These are phyloP conservation scores for Coleophora deauratella DNA, from an alignment of 2,888 invertebrate genomes.

Conservation along the genomic window DNA sequence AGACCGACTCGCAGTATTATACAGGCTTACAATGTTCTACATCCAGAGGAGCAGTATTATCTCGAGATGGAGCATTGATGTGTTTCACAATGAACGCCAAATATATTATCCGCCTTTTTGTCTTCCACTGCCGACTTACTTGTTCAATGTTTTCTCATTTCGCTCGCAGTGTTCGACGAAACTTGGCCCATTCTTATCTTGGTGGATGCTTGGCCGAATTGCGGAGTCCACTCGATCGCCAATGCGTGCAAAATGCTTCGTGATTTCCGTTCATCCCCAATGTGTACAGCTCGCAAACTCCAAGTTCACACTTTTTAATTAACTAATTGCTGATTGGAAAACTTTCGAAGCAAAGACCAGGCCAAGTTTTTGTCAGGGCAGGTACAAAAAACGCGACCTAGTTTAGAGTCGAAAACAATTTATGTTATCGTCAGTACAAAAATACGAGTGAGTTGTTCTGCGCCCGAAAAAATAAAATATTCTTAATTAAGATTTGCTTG, in stretches of 20 bases:
- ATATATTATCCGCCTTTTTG: slow-evolving; percentile 49
- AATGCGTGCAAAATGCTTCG: slow-evolving; percentile 66
- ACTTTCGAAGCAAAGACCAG: slow-evolving; percentile 38
- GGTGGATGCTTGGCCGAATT: slow-evolving; percentile 53
- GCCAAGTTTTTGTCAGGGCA: slow-evolving; percentile 31
- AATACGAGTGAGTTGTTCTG: background rate
- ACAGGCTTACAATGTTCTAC: no score
- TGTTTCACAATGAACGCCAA: slow-evolving; percentile 48
- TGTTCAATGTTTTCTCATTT: slow-evolving; percentile 65
- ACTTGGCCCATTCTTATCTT: slow-evolving; percentile 62
- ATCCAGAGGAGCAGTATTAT: slow-evolving; percentile 7
- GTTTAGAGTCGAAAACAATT: slow-evolving; percentile 38
- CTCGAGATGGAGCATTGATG: slow-evolving; percentile 37
- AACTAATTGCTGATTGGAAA: slow-evolving; percentile 64
- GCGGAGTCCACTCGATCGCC: slow-evolving; percentile 57
- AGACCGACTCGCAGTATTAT: no score
- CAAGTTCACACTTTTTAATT: slow-evolving; percentile 36
- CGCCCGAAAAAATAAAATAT: background rate
- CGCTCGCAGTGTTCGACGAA: slow-evolving; percentile 49
- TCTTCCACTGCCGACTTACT: slow-evolving; percentile 58
- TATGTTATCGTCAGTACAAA: slow-evolving; percentile 11
- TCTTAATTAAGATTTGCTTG: background rate
- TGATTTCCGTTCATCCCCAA: slow-evolving; percentile 47
- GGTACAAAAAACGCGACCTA: slow-evolving; percentile 41
- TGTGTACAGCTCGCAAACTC: slow-evolving; percentile 17